Evolutionary conservation across 2,113 vertebrate species (phyloP).

Genomic region (Diadophis punctatus): DNA sequence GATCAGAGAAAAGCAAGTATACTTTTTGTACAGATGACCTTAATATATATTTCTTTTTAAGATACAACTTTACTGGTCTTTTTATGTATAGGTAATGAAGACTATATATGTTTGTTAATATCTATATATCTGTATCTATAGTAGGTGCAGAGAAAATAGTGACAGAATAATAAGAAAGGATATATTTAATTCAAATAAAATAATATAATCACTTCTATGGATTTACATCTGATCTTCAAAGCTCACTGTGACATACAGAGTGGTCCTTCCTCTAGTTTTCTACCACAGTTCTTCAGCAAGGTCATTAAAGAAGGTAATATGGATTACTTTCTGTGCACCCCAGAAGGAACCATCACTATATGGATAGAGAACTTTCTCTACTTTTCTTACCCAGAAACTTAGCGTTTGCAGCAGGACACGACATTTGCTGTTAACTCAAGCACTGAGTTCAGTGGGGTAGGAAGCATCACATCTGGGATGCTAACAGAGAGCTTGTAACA

Average conservation of each 20-base stretch:
- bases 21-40: slow-evolving; percentile 36
- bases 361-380: background rate
- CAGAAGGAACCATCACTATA: background rate
- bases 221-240: background rate
- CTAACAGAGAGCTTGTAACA: background rate
- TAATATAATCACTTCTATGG: background rate
- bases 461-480: background rate
- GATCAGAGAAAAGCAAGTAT: slow-evolving; percentile 94
- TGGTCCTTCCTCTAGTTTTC: background rate
- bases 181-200: background rate
- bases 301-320: background rate
- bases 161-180: background rate
- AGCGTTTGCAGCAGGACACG: background rate
- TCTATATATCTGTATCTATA: background rate
- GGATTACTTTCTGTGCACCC: background rate
- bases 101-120: background rate
- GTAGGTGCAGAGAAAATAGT: background rate
- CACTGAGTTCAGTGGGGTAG: background rate
- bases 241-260: background rate
- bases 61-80: background rate
- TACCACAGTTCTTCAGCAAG: background rate
- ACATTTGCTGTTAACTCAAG: background rate
- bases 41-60: background rate
- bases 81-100: background rate
- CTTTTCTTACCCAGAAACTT: background rate